Evolutionary conservation across 2,797 vertebrate genomes (phyloP).

Genomic region (Chanos chanos): DNA sequence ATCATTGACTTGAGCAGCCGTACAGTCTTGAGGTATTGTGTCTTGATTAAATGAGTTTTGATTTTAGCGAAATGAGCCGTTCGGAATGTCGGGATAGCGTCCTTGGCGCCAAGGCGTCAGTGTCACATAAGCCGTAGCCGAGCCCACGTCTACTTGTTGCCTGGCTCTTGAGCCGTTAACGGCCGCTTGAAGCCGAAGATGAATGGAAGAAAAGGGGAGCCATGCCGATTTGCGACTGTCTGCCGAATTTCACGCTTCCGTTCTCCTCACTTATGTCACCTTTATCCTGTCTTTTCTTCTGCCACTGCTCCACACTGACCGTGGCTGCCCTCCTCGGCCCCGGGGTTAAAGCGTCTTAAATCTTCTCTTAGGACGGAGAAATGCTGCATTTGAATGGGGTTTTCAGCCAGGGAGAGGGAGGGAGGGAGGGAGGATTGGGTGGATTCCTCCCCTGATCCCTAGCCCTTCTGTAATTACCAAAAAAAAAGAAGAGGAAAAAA

Average conservation of each 20-base stretch:
- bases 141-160: neutral
- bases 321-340: conserved; percentile 51
- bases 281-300: conserved; percentile 64
- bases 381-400: conserved; percentile 6
- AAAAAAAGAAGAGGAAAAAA: no score
- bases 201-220: conserved; percentile 17
- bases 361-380: conserved; percentile 15
- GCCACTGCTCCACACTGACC: conserved; percentile 48
- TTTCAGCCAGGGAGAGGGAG: conserved; percentile 10
- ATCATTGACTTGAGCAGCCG: no score
- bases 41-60: no score
- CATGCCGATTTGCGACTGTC: conserved; percentile 50
- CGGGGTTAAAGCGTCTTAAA: conserved; percentile 45
- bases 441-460: neutral
- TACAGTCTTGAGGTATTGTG: no score
- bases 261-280: conserved; percentile 54
- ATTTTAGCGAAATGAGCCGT: no score
- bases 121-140: neutral
- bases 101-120: neutral
- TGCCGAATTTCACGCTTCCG: conserved; percentile 51
- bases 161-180: neutral
- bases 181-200: conserved; percentile 12
- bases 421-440: neutral
- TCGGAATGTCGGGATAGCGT: no score
- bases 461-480: no score